phyloP scores from a whole-genome alignment of 2,113 vertebrate species.

The Leptodactylus fuscus region DNA sequence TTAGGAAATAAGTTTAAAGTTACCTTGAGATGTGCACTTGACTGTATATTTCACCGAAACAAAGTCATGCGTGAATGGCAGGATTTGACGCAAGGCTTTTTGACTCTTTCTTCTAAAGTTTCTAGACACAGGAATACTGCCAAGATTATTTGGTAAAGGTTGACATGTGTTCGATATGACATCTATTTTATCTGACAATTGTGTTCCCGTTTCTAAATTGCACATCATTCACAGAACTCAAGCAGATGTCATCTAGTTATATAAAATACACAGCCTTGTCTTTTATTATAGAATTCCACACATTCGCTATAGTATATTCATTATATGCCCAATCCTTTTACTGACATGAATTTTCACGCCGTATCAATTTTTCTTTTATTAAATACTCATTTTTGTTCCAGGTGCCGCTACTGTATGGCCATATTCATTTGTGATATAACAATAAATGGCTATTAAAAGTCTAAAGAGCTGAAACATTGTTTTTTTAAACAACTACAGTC shows the following conservation, averaged over 20 bases:
- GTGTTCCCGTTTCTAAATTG: constrained; percentile 15
- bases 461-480: too few species aligned
- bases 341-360: background rate
- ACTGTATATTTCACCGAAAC: constrained; percentile 13
- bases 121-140: constrained; percentile 10
- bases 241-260: constrained; percentile 18
- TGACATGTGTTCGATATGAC: constrained; percentile 29
- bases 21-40: constrained; percentile 45
- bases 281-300: constrained; percentile 9
- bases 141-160: constrained; percentile 32
- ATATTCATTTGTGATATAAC: background rate
- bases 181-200: constrained; percentile 46
- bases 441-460: background rate
- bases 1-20: constrained; percentile 49
- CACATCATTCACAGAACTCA: constrained; percentile 30
- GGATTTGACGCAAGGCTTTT: background rate
- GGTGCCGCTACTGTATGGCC: too few species aligned
- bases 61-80: constrained; percentile 35
- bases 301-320: background rate
- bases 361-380: background rate
- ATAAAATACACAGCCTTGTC: background rate
- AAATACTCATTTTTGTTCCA: too few species aligned
- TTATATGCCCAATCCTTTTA: background rate
- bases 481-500: too few species aligned
- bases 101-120: constrained; percentile 21